Base-by-base conservation (phyloP, 2,113 vertebrate species). In the Esox niger region DNA sequence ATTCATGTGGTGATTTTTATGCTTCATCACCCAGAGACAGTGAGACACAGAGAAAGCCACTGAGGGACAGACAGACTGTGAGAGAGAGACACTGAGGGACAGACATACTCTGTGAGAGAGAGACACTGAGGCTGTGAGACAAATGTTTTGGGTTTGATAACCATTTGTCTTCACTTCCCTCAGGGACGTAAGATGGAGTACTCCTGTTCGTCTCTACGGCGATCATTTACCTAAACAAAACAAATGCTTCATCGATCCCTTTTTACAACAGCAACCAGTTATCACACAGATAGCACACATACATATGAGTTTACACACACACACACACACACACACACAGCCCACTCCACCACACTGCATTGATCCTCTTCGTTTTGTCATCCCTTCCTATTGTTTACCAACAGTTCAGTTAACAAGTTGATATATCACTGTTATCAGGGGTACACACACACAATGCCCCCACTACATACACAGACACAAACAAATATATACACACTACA, bases 161-260 rank as follows among this genome's bases (percentile, higher is more conserved):
- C 79, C 70, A 88, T 89, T 88, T 84, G 82, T 85, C 83, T 87
- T 85, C 65, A 26, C 52, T 79, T 70, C 84, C 84, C 73, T 74
- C 65, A 73, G 79, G 78, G 75, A 75, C 74, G 59, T 60, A 89
- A 86, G 88, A 89, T 73, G 15, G 84, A 89, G 79, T 84, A 79
- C 64, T 68, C 67, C 79, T 86, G 86, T 87, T 75, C 62, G 17
- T 84, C 74, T 80, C 75, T 57, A 70, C 68, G 69, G 76, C 77
- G 76, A 86, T 87, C 85, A 87, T 89, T 88, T 89, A 84, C 84
- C 83, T 87, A 87, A 88, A 87, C 82, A 83, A 85, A 88, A 87
- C 84, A 88, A 87, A 88, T 74, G 78, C 70, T 23, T 73, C 82
- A 87, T 89, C 68, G 82, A 86, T 83, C 75, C 79, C 73, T 68